These are phyloP conservation scores for Stichopus chloronotus DNA, from an alignment of 35 echinoderm and acorn worm species.

Conservation along the genomic window DNA sequence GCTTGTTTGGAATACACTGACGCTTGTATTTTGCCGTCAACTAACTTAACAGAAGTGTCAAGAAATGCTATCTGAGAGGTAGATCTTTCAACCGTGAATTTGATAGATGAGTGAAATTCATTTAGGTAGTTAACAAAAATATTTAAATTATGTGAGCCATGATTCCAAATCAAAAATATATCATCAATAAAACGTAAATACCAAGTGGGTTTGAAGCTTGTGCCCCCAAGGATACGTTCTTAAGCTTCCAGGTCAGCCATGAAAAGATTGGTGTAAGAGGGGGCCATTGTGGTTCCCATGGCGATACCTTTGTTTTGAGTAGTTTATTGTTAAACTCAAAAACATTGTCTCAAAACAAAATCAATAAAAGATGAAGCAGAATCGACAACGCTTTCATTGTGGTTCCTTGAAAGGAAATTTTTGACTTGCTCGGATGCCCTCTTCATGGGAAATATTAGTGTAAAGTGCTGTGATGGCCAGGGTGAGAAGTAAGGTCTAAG, in stretches of 20 bases:
- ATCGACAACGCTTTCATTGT: neutral
- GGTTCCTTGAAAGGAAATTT: neutral
- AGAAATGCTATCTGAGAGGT: neutral
- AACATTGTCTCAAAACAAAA: neutral
- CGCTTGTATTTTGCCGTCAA: neutral
- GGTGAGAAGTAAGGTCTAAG: too few species aligned
- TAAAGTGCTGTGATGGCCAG: too few species aligned
- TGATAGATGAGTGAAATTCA: neutral
- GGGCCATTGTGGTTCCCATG: too few species aligned
- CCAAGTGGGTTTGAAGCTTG: neutral
- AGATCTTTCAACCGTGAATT: neutral
- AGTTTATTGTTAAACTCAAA: neutral
- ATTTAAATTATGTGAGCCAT: neutral
- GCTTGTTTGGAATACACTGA: neutral
- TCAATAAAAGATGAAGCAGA: neutral
- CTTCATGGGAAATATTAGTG: too few species aligned
- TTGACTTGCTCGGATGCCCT: neutral
- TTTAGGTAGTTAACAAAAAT: neutral
- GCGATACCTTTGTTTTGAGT: neutral
- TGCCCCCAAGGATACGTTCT: neutral
- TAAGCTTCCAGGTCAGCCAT: neutral
- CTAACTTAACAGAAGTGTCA: neutral
- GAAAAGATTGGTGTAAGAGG: neutral
- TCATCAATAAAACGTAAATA: slow-evolving; percentile 7
- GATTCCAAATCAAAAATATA: neutral